Percentiles rank a stretch among this genome's conserved stretches.
Conservation (phyloP, 2,113 vertebrate genomes). For the Cynocephalus volans region DNA sequence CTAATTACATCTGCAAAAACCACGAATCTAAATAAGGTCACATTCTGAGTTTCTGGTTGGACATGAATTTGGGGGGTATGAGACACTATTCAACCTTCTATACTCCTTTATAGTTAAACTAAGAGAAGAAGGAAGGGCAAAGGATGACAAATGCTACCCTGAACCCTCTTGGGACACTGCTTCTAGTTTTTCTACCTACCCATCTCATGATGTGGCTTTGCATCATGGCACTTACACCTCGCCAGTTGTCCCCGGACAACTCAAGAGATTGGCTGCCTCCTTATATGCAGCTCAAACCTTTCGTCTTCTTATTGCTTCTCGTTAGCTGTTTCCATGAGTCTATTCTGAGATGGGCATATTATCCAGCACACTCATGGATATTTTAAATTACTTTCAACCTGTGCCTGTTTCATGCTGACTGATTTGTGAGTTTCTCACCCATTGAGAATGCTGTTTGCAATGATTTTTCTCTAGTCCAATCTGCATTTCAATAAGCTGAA, state of each 20-base stretch:
- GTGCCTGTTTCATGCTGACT: neutral
- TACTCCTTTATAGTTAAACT: neutral
- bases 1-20: neutral
- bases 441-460: slow-evolving; percentile 3
- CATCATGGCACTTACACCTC: neutral
- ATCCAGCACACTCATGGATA: neutral
- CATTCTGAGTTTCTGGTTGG: neutral
- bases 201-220: neutral
- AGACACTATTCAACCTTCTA: neutral
- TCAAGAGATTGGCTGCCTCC: neutral
- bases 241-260: neutral
- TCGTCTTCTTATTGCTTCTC: neutral
- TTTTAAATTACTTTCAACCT: slow-evolving; percentile 37
- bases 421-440: neutral
- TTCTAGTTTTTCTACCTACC: neutral
- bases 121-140: neutral
- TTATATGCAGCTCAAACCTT: neutral
- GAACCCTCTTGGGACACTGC: neutral
- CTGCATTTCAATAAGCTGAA: slow-evolving; percentile 59
- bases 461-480: slow-evolving; percentile 42
- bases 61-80: neutral
- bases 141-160: neutral
- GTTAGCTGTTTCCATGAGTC: neutral
- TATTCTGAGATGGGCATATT: neutral
- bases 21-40: neutral